These are phyloP conservation scores for Caerostris darwini DNA, from an alignment of 1,140 invertebrate species.

Conservation along the genomic window DNA sequence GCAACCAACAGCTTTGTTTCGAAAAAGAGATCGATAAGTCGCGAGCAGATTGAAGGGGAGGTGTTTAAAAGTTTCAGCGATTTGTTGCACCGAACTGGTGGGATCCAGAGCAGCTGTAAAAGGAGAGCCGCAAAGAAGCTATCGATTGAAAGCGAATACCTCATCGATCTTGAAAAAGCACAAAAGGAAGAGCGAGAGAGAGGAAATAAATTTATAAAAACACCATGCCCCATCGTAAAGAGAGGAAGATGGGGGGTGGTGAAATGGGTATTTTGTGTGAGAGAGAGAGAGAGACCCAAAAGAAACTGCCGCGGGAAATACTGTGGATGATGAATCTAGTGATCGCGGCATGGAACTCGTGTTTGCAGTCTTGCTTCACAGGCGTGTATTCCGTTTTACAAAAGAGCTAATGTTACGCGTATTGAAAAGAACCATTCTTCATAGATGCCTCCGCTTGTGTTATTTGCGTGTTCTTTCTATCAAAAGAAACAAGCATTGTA, in stretches of 20 bases:
- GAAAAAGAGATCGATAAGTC: slow-evolving; percentile 55
- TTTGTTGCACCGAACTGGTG: slow-evolving; percentile 54
- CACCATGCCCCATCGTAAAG: slow-evolving; percentile 11
- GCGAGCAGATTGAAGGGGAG: slow-evolving; percentile 57
- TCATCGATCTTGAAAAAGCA: slow-evolving; percentile 42
- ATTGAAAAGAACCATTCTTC: slow-evolving; percentile 13
- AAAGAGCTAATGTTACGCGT: slow-evolving; percentile 41
- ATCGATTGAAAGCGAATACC: slow-evolving; percentile 50
- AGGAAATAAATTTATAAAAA: slow-evolving; percentile 61
- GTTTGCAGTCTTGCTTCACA: slow-evolving; percentile 2
- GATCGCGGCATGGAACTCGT: slow-evolving; percentile 27
- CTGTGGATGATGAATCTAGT: slow-evolving; percentile 46
- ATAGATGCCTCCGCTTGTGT: not conserved
- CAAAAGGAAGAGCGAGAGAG: slow-evolving; percentile 33
- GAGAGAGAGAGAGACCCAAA: too few relatives aligned
- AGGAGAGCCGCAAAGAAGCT: slow-evolving; percentile 39
- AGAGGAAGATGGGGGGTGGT: too few relatives aligned
- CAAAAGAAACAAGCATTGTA: not conserved
- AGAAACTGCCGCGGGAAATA: slow-evolving; percentile 11
- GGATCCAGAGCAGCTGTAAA: slow-evolving; percentile 44
- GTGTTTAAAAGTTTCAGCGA: slow-evolving; percentile 69
- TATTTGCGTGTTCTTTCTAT: slow-evolving; percentile 11
- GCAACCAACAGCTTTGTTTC: slow-evolving; percentile 28
- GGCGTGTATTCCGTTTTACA: slow-evolving; percentile 37
- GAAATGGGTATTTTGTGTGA: too few relatives aligned